Evolutionary conservation across 2,888 invertebrate genomes (phyloP).

Genomic region (Coelogynopora nodosa): DNA sequence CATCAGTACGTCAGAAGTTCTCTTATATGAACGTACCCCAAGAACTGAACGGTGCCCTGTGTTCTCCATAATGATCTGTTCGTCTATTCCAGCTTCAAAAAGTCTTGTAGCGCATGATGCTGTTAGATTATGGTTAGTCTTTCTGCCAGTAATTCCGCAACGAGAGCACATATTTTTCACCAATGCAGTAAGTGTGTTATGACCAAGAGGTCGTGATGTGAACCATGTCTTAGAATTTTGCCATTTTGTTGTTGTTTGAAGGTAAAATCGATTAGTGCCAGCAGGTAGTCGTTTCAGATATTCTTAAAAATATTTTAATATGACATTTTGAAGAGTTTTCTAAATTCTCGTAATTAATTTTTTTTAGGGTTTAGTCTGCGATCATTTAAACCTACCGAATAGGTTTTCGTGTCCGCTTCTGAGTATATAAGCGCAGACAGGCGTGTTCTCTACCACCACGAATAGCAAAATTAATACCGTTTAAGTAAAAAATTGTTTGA

Average conservation of each 20-base stretch:
- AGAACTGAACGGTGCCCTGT: background rate
- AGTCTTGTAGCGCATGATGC: background rate
- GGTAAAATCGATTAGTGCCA: background rate
- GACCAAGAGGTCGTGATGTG: background rate
- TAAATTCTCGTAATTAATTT: too few relatives aligned
- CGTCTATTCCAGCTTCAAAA: conserved; percentile 5
- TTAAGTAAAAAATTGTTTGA: conserved; percentile 17
- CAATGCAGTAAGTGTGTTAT: background rate
- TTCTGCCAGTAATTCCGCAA: background rate
- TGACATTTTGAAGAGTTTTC: too few relatives aligned
- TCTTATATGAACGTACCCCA: conserved; percentile 23
- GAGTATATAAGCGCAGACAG: background rate
- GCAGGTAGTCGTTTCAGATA: background rate
- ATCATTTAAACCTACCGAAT: too few relatives aligned
- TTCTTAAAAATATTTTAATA: background rate
- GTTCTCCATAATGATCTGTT: conserved; percentile 12
- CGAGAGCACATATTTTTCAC: background rate
- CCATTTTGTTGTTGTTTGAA: too few relatives aligned
- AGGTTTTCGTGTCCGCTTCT: conserved; percentile 19
- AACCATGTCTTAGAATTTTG: background rate
- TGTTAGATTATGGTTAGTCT: background rate
- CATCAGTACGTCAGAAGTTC: conserved; percentile 7
- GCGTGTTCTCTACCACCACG: background rate
- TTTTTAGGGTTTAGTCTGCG: too few relatives aligned
- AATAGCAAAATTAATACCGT: conserved; percentile 28